Evolutionary conservation across 2,113 vertebrate species (phyloP), one percentile per base, ranked within the genome.

Genomic region (Gobiocypris rarus): DNA sequence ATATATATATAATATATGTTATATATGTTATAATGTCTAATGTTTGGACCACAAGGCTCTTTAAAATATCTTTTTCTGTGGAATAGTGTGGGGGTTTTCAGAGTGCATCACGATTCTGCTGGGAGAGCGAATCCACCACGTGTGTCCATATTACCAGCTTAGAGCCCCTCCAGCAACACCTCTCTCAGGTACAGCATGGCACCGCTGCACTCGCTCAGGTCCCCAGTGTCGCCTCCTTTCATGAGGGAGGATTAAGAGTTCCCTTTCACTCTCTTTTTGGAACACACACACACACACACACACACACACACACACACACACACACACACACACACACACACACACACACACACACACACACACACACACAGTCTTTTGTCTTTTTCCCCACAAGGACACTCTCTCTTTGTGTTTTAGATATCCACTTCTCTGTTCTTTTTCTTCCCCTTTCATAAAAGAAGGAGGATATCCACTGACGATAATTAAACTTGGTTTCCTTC

Each of bases 61-160:
- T 34, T 19, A 38, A 38, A 34, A 34, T 19, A 69, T 69, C 15
- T 28, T 28, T 50, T 75, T 56, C 31, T 10, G 28, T 58, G 10
- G n/a, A 78, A 61, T 19, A 78, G 38, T 3, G 56, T 45, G 6
- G 4, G 1, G 26, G 22, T 61, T 78, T 78, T 79, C 14, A 26
- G 58, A 59, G 19, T 56, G 0, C 22, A 58, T 24, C 58, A 79
- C 14, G 24, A 63, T 63, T 83, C 81, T 83, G 41, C 59, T 24
- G 77, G 71, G 82, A 77, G 5, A 19, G 4, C 8, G 52, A 70
- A 48, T 54, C 58, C 71, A 15, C 48, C 50, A 61, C 5, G 14
- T 59, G 70, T 83, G 71, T 65, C 77, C 77, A 73, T 87, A 79
- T 65, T 65, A 83, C n/a, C 74, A 85, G 56, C 45, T 85, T 83